Evolutionary conservation across 1,140 invertebrate genomes (phyloP).

Genomic region (Macrobrachium rosenbergii): DNA sequence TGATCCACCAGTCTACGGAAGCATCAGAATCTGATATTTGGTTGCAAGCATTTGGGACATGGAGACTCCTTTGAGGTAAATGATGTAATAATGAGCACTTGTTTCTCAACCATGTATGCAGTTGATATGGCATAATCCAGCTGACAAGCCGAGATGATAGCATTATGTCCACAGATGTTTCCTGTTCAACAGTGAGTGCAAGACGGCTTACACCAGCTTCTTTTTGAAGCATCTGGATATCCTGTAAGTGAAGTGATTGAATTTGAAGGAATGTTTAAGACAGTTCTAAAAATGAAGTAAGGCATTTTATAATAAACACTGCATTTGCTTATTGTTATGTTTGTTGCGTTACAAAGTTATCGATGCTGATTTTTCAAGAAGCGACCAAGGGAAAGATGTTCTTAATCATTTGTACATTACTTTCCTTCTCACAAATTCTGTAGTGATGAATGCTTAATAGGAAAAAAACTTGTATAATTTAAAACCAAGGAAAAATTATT

Average conservation of each 20-base stretch:
- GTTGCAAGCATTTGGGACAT: background rate
- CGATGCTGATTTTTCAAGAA: too few relatives aligned
- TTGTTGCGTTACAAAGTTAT: background rate
- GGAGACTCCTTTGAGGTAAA: background rate
- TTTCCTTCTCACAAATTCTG: too few relatives aligned
- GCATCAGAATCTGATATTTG: too few relatives aligned
- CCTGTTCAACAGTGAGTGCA: background rate
- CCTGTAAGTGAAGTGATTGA: background rate
- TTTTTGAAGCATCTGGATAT: conserved; percentile 8
- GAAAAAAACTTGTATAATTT: too few relatives aligned
- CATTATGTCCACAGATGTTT: background rate
- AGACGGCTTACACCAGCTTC: conserved; percentile 5
- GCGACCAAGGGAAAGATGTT: too few relatives aligned
- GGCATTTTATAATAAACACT: background rate
- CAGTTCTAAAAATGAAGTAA: background rate
- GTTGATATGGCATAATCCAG: background rate
- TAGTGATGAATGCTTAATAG: too few relatives aligned
- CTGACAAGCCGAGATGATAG: background rate
- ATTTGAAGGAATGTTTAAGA: background rate
- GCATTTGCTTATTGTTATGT: background rate
- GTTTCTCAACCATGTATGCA: background rate
- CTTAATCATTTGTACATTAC: too few relatives aligned
- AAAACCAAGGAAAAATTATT: too few relatives aligned
- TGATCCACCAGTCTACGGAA: too few relatives aligned
- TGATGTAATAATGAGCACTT: background rate